Conservation (phyloP, 1,140 invertebrate species). For the Trichomalopsis sarcophagae region DNA sequence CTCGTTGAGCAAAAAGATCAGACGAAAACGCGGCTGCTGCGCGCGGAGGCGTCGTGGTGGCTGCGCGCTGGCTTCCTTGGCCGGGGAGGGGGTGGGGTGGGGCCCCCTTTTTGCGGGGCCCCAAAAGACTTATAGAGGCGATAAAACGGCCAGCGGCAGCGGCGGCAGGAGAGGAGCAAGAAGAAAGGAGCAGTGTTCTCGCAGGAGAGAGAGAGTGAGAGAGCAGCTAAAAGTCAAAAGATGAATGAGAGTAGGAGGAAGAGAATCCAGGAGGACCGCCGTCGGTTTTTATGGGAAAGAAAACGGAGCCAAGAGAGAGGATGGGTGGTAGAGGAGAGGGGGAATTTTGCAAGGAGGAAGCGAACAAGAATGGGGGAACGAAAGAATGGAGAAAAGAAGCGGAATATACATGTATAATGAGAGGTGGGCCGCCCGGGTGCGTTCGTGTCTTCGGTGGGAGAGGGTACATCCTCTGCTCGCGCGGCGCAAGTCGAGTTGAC, state of each 20-base stretch:
- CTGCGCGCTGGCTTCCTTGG: not conserved
- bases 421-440: not conserved
- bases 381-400: constrained; percentile 37
- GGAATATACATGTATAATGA: constrained; percentile 8
- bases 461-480: too few relatives aligned
- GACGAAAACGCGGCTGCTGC: not conserved
- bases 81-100: not conserved
- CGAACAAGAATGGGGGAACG: constrained; percentile 34
- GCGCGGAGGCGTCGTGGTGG: not conserved
- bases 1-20: not conserved
- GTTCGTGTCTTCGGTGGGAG: too few relatives aligned
- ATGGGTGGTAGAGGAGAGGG: not conserved
- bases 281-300: constrained; percentile 48
- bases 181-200: not conserved
- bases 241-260: constrained; percentile 48
- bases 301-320: constrained; percentile 23
- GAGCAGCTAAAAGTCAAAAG: constrained; percentile 51
- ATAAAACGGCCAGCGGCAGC: constrained; percentile 37
- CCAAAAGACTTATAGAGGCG: constrained; percentile 38
- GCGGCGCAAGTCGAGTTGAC: constrained; percentile 17
- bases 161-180: not conserved
- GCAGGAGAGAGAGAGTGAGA: not conserved
- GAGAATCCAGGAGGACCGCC: constrained; percentile 28
- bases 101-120: not conserved
- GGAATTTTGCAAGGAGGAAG: constrained; percentile 32